Conservation (phyloP, 2,113 vertebrate genomes). For the Corydoras sp. region DNA sequence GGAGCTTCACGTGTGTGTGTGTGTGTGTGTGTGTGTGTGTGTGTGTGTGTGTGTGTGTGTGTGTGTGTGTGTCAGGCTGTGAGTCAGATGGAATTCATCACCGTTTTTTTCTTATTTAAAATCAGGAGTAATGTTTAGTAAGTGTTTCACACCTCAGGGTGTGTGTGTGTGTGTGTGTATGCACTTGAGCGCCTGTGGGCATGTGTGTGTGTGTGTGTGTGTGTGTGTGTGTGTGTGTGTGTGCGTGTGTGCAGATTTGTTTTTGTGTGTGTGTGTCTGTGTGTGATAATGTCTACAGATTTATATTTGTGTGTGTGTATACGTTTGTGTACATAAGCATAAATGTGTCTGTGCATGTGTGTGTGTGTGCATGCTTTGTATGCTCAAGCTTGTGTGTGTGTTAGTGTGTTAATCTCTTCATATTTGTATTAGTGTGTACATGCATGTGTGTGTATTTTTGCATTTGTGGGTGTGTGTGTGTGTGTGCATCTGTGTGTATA, state of each 20-base stretch:
- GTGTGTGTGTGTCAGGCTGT: neutral
- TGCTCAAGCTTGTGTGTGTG: too few relatives aligned
- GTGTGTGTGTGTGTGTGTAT: neutral
- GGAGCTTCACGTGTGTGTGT: too few relatives aligned
- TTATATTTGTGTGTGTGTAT: neutral
- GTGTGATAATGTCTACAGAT: neutral
- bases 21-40: too few relatives aligned
- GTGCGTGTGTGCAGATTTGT: neutral
- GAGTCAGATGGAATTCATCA: neutral
- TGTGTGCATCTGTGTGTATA: neutral
- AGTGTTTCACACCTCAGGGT: conserved; percentile 4
- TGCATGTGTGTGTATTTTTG: neutral
- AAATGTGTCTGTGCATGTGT: too few relatives aligned
- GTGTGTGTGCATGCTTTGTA: too few relatives aligned
- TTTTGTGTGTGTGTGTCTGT: neutral
- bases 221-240: conserved; percentile 1
- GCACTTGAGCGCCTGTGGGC: too few relatives aligned
- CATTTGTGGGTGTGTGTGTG: neutral
- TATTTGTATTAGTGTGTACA: neutral
- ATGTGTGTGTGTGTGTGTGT: neutral
- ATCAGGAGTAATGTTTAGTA: neutral
- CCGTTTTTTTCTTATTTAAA: neutral
- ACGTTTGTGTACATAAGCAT: too few relatives aligned
- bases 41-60: neutral
- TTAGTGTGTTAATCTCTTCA: too few relatives aligned